Percentiles rank a stretch among this genome's conserved stretches.
Evolutionary conservation across 2,888 invertebrate genomes (phyloP).

Genomic region (Hemistola chrysoprasaria): DNA sequence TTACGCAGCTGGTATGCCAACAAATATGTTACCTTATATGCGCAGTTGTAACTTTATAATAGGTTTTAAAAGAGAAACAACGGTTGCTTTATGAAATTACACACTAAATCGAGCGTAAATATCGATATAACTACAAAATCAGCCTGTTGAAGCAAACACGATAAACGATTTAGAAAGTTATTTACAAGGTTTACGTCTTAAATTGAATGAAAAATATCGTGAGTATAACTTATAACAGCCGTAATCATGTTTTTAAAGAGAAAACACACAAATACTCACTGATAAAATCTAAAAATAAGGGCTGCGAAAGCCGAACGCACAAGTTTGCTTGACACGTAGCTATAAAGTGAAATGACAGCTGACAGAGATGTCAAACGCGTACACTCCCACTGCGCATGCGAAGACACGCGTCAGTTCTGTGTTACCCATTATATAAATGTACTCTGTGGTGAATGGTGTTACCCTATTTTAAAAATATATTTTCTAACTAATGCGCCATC

Average conservation of each 20-base stretch:
- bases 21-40: slow-evolving; percentile 28
- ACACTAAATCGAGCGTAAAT: slow-evolving; percentile 41
- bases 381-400: slow-evolving; percentile 36
- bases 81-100: slow-evolving; percentile 33
- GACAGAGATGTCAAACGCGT: slow-evolving; percentile 57
- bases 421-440: slow-evolving; percentile 27
- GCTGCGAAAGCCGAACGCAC: slow-evolving; percentile 68
- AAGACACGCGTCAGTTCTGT: slow-evolving; percentile 48
- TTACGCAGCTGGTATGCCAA: slow-evolving; percentile 14
- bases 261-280: slow-evolving; percentile 61
- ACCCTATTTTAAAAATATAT: too few relatives aligned
- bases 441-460: too few relatives aligned
- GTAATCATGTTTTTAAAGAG: slow-evolving; percentile 14
- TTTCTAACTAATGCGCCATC: slow-evolving; percentile 1
- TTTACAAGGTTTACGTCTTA: neutral
- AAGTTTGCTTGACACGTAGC: slow-evolving; percentile 76
- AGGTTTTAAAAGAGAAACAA: slow-evolving; percentile 3
- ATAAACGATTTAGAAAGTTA: slow-evolving; percentile 4
- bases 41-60: slow-evolving; percentile 7
- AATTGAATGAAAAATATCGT: slow-evolving; percentile 2
- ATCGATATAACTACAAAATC: slow-evolving; percentile 21
- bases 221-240: slow-evolving; percentile 11
- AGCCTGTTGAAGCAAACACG: slow-evolving; percentile 26
- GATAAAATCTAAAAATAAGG: slow-evolving; percentile 72
- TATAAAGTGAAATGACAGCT: slow-evolving; percentile 63